These are phyloP conservation scores for Orthosia gothica DNA, from an alignment of 2,888 invertebrate genomes.

Conservation along the genomic window DNA sequence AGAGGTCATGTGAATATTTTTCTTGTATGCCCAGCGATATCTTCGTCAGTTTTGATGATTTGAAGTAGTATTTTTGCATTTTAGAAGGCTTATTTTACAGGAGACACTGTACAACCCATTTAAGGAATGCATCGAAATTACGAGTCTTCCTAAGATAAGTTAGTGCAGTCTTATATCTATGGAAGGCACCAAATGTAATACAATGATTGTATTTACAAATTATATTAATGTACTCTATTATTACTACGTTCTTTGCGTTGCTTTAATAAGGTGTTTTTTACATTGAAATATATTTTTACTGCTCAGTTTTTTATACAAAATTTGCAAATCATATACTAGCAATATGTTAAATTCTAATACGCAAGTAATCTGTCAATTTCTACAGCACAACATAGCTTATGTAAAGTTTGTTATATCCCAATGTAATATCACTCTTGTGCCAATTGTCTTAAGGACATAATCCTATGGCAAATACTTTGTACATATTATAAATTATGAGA, in stretches of 20 bases:
- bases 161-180: conserved; percentile 80
- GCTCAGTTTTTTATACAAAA: not conserved
- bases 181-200: conserved; percentile 80
- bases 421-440: conserved; percentile 21
- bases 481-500: conserved; percentile 65
- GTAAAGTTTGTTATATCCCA: conserved; percentile 20
- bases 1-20: no score
- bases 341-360: not conserved
- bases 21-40: no score
- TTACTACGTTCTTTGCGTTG: conserved; percentile 47
- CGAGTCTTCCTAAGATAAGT: conserved; percentile 30
- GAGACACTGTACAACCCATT: no score
- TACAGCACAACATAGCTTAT: not conserved
- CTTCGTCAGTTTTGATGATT: no score
- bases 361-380: no score
- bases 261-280: conserved; percentile 2
- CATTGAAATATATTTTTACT: conserved; percentile 32
- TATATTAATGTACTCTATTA: conserved; percentile 51
- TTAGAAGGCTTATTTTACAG: no score
- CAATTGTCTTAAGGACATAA: conserved; percentile 17
- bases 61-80: no score
- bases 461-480: conserved; percentile 71
- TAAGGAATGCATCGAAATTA: not conserved
- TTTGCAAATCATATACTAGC: not conserved
- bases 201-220: conserved; percentile 69